phyloP scores from a whole-genome alignment of 2,888 invertebrate species.

The Ceramica pisi region DNA sequence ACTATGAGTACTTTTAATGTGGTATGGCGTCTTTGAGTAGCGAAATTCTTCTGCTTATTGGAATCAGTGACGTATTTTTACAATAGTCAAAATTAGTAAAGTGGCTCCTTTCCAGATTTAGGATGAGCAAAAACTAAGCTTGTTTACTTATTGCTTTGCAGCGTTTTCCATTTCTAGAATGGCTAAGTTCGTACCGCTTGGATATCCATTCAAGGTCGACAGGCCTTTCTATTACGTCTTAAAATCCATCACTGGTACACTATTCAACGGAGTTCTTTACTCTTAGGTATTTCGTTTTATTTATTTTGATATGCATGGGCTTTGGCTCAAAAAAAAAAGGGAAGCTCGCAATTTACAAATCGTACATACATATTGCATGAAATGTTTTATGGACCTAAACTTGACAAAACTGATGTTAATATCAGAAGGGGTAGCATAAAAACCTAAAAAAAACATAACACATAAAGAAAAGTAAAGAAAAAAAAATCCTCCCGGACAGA shows the following conservation, averaged over 20 bases:
- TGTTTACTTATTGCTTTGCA: constrained; percentile 10
- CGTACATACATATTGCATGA: too few relatives aligned
- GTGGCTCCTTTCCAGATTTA: background rate
- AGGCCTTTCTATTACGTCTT: constrained; percentile 36
- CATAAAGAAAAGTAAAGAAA: too few relatives aligned
- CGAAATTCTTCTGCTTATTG: background rate
- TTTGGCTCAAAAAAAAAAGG: background rate
- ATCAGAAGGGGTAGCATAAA: too few relatives aligned
- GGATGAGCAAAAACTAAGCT: background rate
- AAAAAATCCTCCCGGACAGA: too few relatives aligned
- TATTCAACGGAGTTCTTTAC: constrained; percentile 30
- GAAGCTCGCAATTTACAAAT: background rate
- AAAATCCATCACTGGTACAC: constrained; percentile 9
- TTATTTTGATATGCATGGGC: background rate
- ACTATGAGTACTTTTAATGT: background rate
- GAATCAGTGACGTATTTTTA: background rate
- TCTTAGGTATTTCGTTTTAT: constrained; percentile 4
- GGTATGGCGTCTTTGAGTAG: background rate
- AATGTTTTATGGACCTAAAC: background rate
- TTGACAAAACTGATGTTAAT: background rate
- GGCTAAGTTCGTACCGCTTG: background rate
- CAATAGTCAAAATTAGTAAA: background rate
- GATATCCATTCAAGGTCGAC: constrained; percentile 3
- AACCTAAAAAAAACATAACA: too few relatives aligned
- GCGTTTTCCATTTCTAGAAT: background rate